phyloP scores from a whole-genome alignment of 2,888 invertebrate species.

The Apantesis nais region DNA sequence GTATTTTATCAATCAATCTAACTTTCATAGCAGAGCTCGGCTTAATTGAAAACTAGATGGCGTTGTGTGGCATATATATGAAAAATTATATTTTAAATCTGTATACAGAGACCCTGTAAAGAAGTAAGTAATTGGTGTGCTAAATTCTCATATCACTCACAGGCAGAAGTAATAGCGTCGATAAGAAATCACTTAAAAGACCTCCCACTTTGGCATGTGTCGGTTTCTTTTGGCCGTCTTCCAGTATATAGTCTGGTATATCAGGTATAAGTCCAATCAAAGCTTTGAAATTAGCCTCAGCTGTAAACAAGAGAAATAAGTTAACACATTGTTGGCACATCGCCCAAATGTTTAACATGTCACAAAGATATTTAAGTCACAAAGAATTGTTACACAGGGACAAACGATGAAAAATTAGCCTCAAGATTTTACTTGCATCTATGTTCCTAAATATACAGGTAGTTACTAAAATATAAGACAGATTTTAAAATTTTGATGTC shows the following conservation, averaged over 20 bases:
- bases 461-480: neutral
- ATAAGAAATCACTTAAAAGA: constrained; percentile 91
- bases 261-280: constrained; percentile 92
- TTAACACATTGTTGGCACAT: neutral
- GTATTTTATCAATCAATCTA: no score
- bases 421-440: neutral
- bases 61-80: no score
- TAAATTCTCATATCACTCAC: constrained; percentile 72
- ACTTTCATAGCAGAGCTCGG: no score
- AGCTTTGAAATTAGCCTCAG: constrained; percentile 97
- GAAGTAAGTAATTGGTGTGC: no score
- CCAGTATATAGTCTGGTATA: constrained; percentile 88
- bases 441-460: neutral
- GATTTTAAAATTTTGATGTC: neutral
- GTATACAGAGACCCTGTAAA: no score
- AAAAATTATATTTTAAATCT: no score
- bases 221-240: constrained; percentile 90
- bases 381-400: neutral
- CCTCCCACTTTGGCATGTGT: constrained; percentile 90
- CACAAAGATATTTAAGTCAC: constrained; percentile 1
- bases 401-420: neutral
- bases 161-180: constrained; percentile 93
- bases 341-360: constrained; percentile 5
- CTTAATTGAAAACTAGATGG: no score
- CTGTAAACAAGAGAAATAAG: constrained; percentile 77